Evolutionary conservation across 2,797 vertebrate species (phyloP).

Genomic region (Sebastes reedi): DNA sequence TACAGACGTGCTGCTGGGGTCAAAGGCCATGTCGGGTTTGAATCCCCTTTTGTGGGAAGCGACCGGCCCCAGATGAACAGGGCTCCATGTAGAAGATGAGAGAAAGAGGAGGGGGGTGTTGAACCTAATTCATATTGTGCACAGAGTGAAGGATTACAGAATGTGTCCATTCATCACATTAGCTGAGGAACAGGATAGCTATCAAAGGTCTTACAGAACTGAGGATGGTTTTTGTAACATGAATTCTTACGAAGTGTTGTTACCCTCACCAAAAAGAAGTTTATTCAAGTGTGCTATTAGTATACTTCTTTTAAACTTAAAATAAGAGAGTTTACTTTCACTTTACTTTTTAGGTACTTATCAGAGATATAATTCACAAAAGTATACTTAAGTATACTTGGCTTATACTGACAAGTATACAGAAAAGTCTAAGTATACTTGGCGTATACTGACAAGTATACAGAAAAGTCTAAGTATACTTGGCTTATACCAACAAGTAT

Average conservation of each 20-base stretch:
- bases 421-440: too few relatives aligned
- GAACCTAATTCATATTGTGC: neutral
- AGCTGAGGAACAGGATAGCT: neutral
- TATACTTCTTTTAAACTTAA: too few relatives aligned
- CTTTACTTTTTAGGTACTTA: too few relatives aligned
- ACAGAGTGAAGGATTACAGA: neutral
- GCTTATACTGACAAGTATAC: too few relatives aligned
- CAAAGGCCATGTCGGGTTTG: conserved; percentile 63
- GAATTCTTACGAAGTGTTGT: neutral
- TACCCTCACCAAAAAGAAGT: neutral
- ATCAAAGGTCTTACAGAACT: neutral
- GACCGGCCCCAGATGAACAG: conserved; percentile 28
- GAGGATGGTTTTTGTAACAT: neutral
- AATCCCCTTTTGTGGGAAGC: conserved; percentile 46
- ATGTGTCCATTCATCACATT: neutral
- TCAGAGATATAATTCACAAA: too few relatives aligned
- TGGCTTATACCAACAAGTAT: accelerated
- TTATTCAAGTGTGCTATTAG: too few relatives aligned
- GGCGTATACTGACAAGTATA: accelerated
- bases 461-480: too few relatives aligned
- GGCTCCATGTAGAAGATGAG: conserved; percentile 14
- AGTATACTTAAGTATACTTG: too few relatives aligned
- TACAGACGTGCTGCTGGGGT: conserved; percentile 69
- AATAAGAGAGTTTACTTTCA: too few relatives aligned
- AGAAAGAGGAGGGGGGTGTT: neutral